Percentiles rank a stretch among this genome's conserved stretches.
Evolutionary conservation across 2,113 vertebrate species (phyloP).

Genomic region (Phoxinus phoxinus): DNA sequence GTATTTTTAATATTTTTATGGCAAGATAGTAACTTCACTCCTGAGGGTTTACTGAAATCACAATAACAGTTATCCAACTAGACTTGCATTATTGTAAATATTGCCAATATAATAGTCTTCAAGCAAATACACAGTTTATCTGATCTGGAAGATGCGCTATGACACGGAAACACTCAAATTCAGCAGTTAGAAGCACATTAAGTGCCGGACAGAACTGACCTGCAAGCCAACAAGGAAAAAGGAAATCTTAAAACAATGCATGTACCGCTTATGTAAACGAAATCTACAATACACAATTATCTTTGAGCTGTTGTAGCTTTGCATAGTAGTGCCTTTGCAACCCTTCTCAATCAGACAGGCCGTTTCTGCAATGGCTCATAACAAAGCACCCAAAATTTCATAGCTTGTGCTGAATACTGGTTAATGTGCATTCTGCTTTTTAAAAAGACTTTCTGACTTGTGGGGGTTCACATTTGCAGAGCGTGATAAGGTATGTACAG

Average conservation of each 20-base stretch:
- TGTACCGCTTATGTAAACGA: conserved; percentile 21
- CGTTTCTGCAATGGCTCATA: neutral
- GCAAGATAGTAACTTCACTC: neutral
- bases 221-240: neutral
- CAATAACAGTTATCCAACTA: neutral
- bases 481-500: neutral
- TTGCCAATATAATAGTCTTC: neutral
- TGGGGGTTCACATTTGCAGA: conserved; percentile 32
- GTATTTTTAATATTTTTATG: conserved; percentile 1
- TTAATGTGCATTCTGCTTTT: conserved; percentile 12
- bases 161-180: neutral
- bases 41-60: conserved; percentile 11
- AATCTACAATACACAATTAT: neutral
- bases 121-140: neutral
- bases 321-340: conserved; percentile 28
- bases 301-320: conserved; percentile 9
- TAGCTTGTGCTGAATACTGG: neutral
- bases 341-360: neutral
- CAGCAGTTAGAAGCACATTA: neutral
- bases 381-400: conserved; percentile 4
- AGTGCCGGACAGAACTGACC: conserved; percentile 16
- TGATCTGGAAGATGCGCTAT: neutral
- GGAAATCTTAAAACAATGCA: neutral
- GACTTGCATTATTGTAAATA: neutral
- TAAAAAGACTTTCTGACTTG: neutral